Percentiles rank a stretch among this genome's conserved stretches.
Evolutionary conservation across 2,113 vertebrate genomes (phyloP).

Genomic region (Butastur rufipennis): DNA sequence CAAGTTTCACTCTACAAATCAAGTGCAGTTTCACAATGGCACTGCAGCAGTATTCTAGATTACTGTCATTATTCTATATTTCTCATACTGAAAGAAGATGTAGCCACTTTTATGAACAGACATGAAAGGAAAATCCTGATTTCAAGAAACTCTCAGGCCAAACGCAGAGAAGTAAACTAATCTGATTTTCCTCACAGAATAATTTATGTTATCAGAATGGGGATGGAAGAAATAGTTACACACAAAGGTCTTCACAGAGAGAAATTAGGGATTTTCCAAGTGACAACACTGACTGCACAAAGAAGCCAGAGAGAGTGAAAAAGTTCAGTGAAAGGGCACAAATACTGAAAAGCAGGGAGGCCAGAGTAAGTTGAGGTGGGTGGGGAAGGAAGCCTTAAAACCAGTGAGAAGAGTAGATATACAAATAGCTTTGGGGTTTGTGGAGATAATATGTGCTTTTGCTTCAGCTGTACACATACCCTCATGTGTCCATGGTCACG

Average conservation of each 20-base stretch:
- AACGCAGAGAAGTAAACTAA: not conserved
- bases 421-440: not conserved
- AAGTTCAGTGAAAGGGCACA: not conserved
- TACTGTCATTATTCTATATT: not conserved
- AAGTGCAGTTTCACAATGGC: not conserved
- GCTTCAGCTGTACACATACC: not conserved
- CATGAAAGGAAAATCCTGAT: not conserved
- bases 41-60: not conserved
- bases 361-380: fast-evolving
- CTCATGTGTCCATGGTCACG: not conserved
- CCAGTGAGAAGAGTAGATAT: not conserved
- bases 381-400: not conserved
- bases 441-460: fast-evolving
- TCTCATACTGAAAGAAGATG: not conserved
- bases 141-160: not conserved
- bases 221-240: not conserved
- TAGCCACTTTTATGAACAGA: not conserved
- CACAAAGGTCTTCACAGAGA: not conserved
- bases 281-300: not conserved
- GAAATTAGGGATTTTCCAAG: not conserved
- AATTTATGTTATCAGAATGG: not conserved
- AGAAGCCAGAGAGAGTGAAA: not conserved
- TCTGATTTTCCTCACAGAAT: not conserved
- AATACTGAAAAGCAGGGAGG: not conserved
- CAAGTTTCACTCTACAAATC: not conserved